phyloP scores from a whole-genome alignment of 1,140 invertebrate species.

The Coptotermes formosanus region DNA sequence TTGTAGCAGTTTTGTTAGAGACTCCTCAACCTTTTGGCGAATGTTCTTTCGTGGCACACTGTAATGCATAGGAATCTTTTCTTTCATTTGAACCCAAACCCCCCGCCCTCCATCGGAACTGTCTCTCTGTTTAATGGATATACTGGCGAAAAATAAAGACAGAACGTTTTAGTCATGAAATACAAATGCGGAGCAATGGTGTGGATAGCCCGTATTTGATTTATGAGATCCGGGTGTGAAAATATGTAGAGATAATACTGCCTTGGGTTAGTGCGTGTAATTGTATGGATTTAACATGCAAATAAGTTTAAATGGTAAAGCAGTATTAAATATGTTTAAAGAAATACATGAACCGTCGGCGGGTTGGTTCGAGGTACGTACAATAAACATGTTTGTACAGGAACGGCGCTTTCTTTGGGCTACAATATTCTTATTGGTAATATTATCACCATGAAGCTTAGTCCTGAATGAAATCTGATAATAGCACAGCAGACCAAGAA shows the following conservation, averaged over 20 bases:
- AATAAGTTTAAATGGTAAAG: background rate
- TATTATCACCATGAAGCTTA: no score
- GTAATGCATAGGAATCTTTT: background rate
- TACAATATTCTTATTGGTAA: no score
- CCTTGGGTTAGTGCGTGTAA: background rate
- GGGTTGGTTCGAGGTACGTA: no score
- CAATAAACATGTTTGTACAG: no score
- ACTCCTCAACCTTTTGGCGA: background rate
- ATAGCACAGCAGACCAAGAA: no score
- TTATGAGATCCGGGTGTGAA: background rate
- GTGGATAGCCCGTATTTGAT: background rate
- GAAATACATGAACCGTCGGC: no score
- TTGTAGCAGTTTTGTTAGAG: conserved; percentile 11
- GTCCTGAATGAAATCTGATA: no score
- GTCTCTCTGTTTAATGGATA: background rate
- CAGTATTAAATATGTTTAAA: background rate
- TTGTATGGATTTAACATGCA: background rate
- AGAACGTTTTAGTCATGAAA: background rate
- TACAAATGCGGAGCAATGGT: background rate
- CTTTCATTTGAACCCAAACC: background rate
- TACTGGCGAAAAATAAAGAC: background rate
- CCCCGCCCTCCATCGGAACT: background rate
- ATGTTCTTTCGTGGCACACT: background rate
- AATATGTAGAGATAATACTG: background rate
- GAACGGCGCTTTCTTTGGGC: no score